phyloP scores from a whole-genome alignment of 2,888 invertebrate species.

The Brenthis daphne region DNA sequence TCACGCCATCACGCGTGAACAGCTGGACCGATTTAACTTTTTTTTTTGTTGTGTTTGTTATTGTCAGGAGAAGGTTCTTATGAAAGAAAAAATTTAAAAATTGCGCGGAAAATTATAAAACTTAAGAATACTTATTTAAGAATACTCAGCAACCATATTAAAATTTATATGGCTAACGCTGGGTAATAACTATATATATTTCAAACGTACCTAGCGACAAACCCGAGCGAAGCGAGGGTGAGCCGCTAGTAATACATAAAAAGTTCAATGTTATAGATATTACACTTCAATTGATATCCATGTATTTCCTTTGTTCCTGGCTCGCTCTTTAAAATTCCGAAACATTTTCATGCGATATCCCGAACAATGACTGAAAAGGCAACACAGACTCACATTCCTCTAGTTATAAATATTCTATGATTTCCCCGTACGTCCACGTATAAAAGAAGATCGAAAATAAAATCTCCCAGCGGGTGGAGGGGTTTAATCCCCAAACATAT shows the following conservation, averaged over 20 bases:
- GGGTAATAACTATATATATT: no score
- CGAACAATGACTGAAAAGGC: constrained; percentile 28
- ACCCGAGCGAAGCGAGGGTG: no score
- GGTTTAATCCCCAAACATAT: constrained; percentile 73
- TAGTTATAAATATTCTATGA: constrained; percentile 43
- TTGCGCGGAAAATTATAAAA: no score
- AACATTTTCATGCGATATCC: constrained; percentile 18
- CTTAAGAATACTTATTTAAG: no score
- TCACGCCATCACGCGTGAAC: no score
- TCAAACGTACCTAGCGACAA: no score
- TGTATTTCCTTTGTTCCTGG: constrained; percentile 14
- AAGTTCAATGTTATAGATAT: constrained; percentile 3
- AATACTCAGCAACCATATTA: no score
- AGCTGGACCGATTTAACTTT: no score
- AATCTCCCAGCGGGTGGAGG: constrained; percentile 64
- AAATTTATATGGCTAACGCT: no score
- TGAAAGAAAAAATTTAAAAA: no score
- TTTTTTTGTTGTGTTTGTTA: no score
- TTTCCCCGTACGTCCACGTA: constrained; percentile 62
- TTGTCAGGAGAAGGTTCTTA: no score
- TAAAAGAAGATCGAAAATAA: constrained; percentile 75
- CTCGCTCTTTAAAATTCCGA: constrained; percentile 13
- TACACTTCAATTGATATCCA: constrained; percentile 13
- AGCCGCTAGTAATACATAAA: neutral
- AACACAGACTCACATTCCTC: constrained; percentile 30